Evolutionary conservation across 2,797 vertebrate genomes (phyloP), one percentile per base, ranked within the genome.

Genomic region (Paedocypris micromegethes): DNA sequence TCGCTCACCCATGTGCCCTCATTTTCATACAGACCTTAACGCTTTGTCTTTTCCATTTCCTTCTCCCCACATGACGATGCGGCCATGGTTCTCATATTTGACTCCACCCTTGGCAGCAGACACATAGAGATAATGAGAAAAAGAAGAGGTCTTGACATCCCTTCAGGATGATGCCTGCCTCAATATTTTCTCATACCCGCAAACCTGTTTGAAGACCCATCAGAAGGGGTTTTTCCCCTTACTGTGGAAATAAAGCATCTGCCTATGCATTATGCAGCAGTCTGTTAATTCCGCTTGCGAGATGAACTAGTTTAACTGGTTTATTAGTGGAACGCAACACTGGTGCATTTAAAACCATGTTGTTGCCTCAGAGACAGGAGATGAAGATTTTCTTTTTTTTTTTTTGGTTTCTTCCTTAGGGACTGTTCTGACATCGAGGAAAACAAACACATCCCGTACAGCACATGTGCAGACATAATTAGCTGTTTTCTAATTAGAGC

Each of bases 101-200:
- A 70, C 59, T 63, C 46, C 41, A 63, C 46, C 45, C 68, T 56
- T 56, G 59, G 40, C 45, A 55, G 67, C 4, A 62, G 45, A 70
- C 59, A 70, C 67, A 61, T 54, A 44, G 38, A 60, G 63, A 59
- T 65, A 72, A 65, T 58, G 62, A 60, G 70, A 66, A 66, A 72
- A 43, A 51, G 60, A 72, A 60, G 40, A 59, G 62, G 63, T 62
- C 67, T 48, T 59, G 58, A 73, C 58, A 67, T 62, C 51, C 53
- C 9, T 68, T 46, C 7, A 56, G 64, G 37, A 51, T 37, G 40
- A 62, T 40, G 58, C 47, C 58, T 67, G 46, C 46, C 71, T 63
- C 59, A 68, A 73, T 64, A 73, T 73, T 58, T 37, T 56, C 45
- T 43, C 52, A 46, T 47, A 38, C 8, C 52, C 5, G 5, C 5